Evolutionary conservation across 2,888 invertebrate genomes (phyloP).

Genomic region (Orchesellides sinensis): DNA sequence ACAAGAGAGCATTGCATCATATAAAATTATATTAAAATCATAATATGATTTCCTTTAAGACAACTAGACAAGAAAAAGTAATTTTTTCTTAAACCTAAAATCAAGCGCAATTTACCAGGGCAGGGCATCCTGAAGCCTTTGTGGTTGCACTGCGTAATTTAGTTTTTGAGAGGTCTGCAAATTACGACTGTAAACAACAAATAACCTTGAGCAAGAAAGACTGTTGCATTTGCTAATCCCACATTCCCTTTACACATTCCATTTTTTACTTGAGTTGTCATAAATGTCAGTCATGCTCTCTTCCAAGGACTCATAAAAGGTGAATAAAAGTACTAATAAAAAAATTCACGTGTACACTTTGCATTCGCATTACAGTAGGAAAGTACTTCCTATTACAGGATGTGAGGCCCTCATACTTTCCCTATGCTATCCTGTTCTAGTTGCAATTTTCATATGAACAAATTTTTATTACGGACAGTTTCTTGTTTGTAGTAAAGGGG

Average conservation of each 20-base stretch:
- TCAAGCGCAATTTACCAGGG: too few relatives aligned
- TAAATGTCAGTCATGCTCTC: conserved; percentile 13
- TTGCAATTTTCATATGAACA: background rate
- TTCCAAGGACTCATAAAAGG: conserved; percentile 35
- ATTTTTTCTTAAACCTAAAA: too few relatives aligned
- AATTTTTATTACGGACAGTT: background rate
- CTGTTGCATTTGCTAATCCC: too few relatives aligned
- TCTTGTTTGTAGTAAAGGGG: too few relatives aligned
- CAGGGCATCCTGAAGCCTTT: too few relatives aligned
- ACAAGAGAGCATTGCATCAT: too few relatives aligned
- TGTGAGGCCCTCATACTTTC: background rate
- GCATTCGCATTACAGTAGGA: background rate
- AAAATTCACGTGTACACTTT: conserved; percentile 28
- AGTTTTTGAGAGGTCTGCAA: conserved; percentile 8
- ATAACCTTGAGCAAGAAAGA: too few relatives aligned
- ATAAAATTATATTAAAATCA: too few relatives aligned
- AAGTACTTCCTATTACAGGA: background rate
- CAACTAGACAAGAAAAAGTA: too few relatives aligned
- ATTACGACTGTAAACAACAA: conserved; percentile 47
- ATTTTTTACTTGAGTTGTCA: too few relatives aligned
- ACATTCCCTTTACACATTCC: too few relatives aligned
- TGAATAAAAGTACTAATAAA: conserved; percentile 31
- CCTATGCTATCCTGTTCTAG: background rate
- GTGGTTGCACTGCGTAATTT: conserved; percentile 8
- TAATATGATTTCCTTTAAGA: too few relatives aligned